Evolutionary conservation across 2,113 vertebrate genomes (phyloP), one percentile per base, ranked within the genome.

Genomic region (Austrofundulus limnaeus): DNA sequence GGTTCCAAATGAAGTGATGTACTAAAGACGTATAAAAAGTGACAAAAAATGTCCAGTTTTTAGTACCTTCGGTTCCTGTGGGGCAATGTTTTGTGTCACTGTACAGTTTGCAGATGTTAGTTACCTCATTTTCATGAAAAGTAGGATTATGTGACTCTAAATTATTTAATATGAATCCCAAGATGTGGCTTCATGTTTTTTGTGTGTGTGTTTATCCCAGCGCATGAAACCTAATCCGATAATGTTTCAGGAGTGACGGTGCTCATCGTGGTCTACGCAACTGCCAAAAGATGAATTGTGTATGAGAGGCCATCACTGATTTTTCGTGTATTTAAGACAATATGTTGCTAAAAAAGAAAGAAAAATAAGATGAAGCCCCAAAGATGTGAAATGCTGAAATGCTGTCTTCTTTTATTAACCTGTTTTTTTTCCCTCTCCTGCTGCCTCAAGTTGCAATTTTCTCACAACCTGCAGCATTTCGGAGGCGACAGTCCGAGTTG

Each of bases 21-120:
- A n/a, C n/a, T n/a, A 77, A 82, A 66, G 37, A 70, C 80, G 61
- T 78, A 63, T 24, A 80, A 60, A 55, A 31, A 38, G 43, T 64
- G 13, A 16, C n/a, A 20, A 41, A 34, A 2, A 46, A 10, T 62
- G 56, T 37, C 61, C 23, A 38, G 24, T 41, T 45, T 79, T 61
- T 61, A 37, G 25, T n/a, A n/a, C 20, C 28, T 23, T 50, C 9
- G 23, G n/a, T 28, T 48, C 11, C 14, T 52, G 7, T 57, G 28
- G 3, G 23, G 4, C 20, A 8, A 12, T 23, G 23, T 64, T 70
- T 41, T 25, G 25, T 45, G 8, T 49, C 20, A 64, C 4, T 6
- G 60, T 11, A 45, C 54, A 43, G 34, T 67, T 63, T 61, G 56
- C 43, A 39, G 25, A 31, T 68, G 59, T 65, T 31, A 37, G 23